Percentiles rank a stretch among this genome's conserved stretches.
Conservation (phyloP, 2,113 vertebrate species). For the Alouatta palliata region DNA sequence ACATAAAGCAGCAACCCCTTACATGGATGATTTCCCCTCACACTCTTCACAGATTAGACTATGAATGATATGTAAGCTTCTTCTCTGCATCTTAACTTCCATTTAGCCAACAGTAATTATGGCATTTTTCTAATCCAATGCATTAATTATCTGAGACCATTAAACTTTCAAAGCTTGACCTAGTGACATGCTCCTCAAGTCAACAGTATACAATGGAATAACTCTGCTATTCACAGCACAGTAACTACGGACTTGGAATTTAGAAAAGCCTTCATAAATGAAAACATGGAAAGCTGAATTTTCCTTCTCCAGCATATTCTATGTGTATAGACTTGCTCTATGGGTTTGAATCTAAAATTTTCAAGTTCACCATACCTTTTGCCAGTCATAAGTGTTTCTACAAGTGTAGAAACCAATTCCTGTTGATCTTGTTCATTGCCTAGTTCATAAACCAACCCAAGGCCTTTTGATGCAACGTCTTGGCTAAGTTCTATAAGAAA, state of each 20-base stretch:
- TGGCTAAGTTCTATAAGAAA: constrained; percentile 94
- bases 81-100: background rate
- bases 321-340: background rate
- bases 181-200: constrained; percentile 23
- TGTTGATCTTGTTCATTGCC: constrained; percentile 96
- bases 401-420: constrained; percentile 94
- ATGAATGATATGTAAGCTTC: background rate
- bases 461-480: constrained; percentile 97
- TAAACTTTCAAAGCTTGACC: background rate
- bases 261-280: background rate
- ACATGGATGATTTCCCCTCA: background rate
- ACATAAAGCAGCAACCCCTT: background rate
- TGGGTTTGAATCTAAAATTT: background rate
- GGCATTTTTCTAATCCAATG: background rate
- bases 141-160: background rate
- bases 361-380: constrained; percentile 89
- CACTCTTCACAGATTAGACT: background rate
- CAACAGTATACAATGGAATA: background rate
- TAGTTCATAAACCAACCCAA: constrained; percentile 97
- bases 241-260: background rate
- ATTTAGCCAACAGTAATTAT: background rate
- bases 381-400: constrained; percentile 98
- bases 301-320: background rate
- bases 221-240: background rate
- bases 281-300: background rate